Evolutionary conservation across 2,113 vertebrate species (phyloP), one percentile per base, ranked within the genome.

Genomic region (Jacana jacana): DNA sequence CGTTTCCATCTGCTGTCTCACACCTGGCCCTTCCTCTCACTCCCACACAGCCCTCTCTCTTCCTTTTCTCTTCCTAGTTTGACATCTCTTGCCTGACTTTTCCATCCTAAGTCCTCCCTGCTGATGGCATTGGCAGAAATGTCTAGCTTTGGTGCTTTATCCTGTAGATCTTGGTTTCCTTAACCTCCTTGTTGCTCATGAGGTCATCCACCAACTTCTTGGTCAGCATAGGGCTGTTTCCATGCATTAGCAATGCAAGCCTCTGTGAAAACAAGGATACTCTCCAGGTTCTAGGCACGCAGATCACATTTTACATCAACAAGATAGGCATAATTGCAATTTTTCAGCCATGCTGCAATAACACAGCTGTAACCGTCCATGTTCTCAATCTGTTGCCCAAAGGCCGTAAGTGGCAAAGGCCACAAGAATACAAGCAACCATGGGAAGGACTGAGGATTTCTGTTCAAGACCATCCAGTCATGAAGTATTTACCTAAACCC

Each of bases 201-300:
- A 48, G 51, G 24, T 65, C 22, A 25, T 65, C 44, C 23, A 37
- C 16, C 37, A 71, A 20, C 44, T 17, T 19, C 49, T 52, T 22
- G 76, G 64, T 23, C 57, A 17, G 24, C 11, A 33, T 22, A 7
- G 46, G n/a, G 60, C 31, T 6, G 55, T 28, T 23, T 52, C 39
- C 16, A 13, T 13, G 42, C 9, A 0, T 57, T 44, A 46, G 39
- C 63, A 24, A 2, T 0, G 20, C 0, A 2, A 70, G 37, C 42
- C 37, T 20, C 46, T 23, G 28, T 13, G 39, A 33, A 49, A 35
- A 20, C 3, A 0, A 17, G 0, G 6, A 4, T 24, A 12, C 33
- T 70, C 58, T 40, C 42, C 27, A 4, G 5, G 13, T 64, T 44
- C 33, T 40, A 71, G 37, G 7, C 14, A 7, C 23, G 28, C 46